Base-by-base conservation (phyloP, 2,888 invertebrate species). In the Epistrophe grossulariae region DNA sequence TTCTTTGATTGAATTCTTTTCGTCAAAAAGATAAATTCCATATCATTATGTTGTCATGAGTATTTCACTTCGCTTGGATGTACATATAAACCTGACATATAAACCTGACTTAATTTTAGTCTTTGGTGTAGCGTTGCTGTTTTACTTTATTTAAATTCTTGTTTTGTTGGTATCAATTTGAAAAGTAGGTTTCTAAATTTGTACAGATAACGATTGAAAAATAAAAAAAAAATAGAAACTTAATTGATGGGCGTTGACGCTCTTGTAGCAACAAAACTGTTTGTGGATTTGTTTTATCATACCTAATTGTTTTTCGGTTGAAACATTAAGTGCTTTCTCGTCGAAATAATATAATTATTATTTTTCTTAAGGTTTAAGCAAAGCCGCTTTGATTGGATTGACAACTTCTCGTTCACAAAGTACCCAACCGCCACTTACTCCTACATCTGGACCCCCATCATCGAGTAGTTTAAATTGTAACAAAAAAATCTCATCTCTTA, bases 361-460 rank as follows among this genome's bases (percentile, higher is more conserved):
- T 64, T 38, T 71, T 89, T 88, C 73, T 79, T n/a, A 91, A 97
- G 97, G 97, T 90, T 94, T 97, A 43, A 97, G 97, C 55, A 96
- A 97, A 91, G 94, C 97, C 48, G 96, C 97, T 2, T 93, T 97
- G 84, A 96, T 97, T 90, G 96, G 96, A 78, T 93, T 97, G 89
- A 96, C 96, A 7, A 96, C 95, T 90, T 96, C 96, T 90, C 94
- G 96, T 52, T 95, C 95, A 48, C 94, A 95, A 13, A 95, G 95
- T 89, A 94, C 95, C 52, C 94, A 94, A 70, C 95, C 95, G 11
- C 94, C 95, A 59, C 94, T 91, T 95, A 68, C 96, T 35, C 95
- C 96, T 13, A 97, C 95, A 91, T 96, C 95, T 38, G 95, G 95
- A 35, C 95, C 95, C 76, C 94, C 95, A 24, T 95, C 95, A 48